Evolutionary conservation across 53 echinoderm and acorn worm genomes (phyloP).

Genomic region (Hippasteria phrygiana): DNA sequence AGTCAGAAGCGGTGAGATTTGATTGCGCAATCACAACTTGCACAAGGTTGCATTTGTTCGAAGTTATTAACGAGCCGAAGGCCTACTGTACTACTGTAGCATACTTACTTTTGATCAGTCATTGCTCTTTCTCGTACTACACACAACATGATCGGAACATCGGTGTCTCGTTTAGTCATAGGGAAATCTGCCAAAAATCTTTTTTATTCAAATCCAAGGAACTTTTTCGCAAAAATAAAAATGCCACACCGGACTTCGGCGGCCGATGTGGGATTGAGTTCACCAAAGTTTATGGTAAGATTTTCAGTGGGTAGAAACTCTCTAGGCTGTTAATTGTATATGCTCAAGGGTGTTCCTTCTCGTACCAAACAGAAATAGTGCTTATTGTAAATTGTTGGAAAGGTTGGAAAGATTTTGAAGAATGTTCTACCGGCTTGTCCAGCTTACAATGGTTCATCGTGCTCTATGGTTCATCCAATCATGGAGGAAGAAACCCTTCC

Average conservation of each 20-base stretch:
- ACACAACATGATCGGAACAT: neutral
- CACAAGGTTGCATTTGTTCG: neutral
- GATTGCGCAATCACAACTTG: constrained; percentile 62
- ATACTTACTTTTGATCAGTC: too few species aligned
- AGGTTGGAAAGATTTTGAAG: too few species aligned
- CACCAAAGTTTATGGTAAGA: constrained; percentile 47
- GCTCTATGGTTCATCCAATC: too few species aligned
- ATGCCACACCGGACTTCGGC: neutral
- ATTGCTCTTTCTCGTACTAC: neutral
- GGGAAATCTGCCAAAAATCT: neutral
- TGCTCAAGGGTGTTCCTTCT: too few species aligned
- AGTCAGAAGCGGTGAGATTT: neutral
- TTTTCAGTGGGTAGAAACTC: too few species aligned
- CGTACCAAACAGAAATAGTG: neutral
- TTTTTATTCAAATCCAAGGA: constrained; percentile 9
- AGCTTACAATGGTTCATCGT: too few species aligned
- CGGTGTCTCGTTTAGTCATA: neutral
- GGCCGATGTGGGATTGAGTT: constrained; percentile 13
- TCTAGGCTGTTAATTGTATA: too few species aligned
- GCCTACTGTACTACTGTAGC: too few species aligned
- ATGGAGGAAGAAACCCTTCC: too few species aligned
- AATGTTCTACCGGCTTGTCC: neutral
- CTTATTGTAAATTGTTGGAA: neutral
- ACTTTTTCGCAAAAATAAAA: neutral
- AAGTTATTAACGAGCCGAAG: too few species aligned